Evolutionary conservation across 2,113 vertebrate genomes (phyloP).

Genomic region (Ochotona curzoniae): DNA sequence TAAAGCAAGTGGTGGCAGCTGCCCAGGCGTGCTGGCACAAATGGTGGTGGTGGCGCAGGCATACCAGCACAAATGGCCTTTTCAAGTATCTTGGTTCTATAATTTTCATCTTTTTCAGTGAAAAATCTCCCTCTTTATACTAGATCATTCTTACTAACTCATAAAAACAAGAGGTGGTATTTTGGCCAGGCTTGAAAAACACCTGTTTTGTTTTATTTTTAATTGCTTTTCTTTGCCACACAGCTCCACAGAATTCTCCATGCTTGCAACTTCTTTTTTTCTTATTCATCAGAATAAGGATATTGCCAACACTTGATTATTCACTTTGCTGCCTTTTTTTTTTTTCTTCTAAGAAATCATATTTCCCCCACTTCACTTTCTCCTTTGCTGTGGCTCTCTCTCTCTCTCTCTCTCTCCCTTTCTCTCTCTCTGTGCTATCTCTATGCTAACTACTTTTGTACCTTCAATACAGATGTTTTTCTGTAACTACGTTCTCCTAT

Average conservation of each 20-base stretch:
- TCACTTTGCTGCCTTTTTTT: conserved; percentile 8
- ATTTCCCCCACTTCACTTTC: background rate
- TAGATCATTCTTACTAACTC: background rate
- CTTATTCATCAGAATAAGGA: background rate
- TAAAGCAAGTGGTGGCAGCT: too few relatives aligned
- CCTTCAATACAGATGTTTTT: background rate
- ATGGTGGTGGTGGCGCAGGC: too few relatives aligned
- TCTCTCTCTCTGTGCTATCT: background rate
- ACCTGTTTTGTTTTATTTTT: background rate
- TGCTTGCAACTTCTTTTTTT: background rate
- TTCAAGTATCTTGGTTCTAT: background rate
- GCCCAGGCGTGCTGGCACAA: too few relatives aligned
- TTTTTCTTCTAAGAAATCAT: background rate
- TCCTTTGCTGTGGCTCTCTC: background rate
- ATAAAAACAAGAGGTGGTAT: background rate
- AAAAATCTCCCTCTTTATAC: background rate
- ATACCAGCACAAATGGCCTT: too few relatives aligned
- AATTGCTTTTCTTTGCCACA: background rate
- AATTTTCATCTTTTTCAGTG: background rate
- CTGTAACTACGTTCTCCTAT: background rate
- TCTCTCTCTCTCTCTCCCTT: background rate
- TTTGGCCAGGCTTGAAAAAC: background rate
- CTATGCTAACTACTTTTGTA: background rate
- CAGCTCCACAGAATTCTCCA: background rate
- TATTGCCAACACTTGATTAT: background rate